Conservation (phyloP, 2,113 vertebrate species). For the Nyctereutes procyonoides region DNA sequence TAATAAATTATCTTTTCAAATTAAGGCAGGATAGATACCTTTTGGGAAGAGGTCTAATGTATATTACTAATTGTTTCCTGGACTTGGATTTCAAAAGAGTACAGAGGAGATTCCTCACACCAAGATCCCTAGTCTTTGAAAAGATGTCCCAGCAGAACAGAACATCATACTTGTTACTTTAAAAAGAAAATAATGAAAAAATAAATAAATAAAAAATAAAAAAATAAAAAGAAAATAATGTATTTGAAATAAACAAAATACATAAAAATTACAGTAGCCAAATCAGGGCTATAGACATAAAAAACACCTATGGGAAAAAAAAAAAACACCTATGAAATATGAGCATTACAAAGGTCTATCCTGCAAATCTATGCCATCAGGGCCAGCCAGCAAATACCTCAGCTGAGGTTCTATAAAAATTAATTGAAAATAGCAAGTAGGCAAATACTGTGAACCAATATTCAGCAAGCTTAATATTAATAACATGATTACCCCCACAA, state of each 20-base stretch:
- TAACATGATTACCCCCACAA: not conserved
- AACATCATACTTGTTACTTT: not conserved
- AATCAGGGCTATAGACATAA: not conserved
- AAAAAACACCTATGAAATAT: not conserved
- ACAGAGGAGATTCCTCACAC: not conserved
- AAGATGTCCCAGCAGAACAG: not conserved
- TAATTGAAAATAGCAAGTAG: not conserved
- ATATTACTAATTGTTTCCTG: not conserved
- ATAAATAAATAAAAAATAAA: not conserved
- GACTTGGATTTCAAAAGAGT: conserved; percentile 6
- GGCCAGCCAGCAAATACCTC: not conserved
- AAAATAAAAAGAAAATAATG: not conserved
- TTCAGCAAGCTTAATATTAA: not conserved
- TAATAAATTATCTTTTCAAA: not conserved
- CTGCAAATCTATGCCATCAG: not conserved
- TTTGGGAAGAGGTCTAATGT: not conserved
- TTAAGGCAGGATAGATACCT: not conserved
- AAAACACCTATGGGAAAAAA: not conserved
- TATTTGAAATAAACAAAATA: not conserved
- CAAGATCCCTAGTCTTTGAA: not conserved
- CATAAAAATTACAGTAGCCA: not conserved
- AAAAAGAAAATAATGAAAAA: not conserved
- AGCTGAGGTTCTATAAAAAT: not conserved
- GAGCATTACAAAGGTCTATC: not conserved
- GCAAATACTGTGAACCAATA: not conserved